Conservation (phyloP, 2,797 vertebrate genomes). For the Hydrolagus colliei region DNA sequence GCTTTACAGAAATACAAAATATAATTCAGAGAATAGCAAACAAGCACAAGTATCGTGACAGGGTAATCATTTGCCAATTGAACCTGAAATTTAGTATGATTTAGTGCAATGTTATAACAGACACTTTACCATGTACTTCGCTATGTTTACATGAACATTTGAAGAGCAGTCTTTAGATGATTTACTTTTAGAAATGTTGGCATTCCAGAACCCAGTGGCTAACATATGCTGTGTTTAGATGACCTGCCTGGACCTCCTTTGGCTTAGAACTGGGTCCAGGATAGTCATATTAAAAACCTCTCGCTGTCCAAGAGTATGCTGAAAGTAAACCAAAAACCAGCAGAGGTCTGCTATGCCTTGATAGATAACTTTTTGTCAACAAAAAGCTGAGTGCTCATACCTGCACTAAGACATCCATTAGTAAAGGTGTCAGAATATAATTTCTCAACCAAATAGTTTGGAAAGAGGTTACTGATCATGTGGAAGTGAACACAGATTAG, state of each 20-base stretch:
- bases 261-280: neutral
- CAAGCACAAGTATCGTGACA: neutral
- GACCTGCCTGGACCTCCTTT: slow-evolving; percentile 1
- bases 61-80: slow-evolving; percentile 19
- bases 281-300: neutral
- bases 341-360: no score
- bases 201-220: neutral
- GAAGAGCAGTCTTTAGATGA: slow-evolving; percentile 4
- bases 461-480: slow-evolving; percentile 10
- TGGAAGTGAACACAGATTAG: slow-evolving; percentile 26
- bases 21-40: slow-evolving; percentile 25
- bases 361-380: neutral
- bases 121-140: slow-evolving; percentile 15
- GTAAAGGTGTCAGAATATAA: slow-evolving; percentile 11
- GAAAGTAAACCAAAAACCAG: neutral
- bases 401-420: slow-evolving; percentile 7
- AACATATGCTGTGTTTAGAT: slow-evolving; percentile 8
- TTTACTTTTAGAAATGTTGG: neutral
- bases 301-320: slow-evolving; percentile 10
- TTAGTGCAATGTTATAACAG: slow-evolving; percentile 16
- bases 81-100: slow-evolving; percentile 20
- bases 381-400: neutral
- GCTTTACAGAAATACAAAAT: slow-evolving; percentile 26
- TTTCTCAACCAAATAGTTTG: slow-evolving; percentile 28
- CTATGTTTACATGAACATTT: slow-evolving; percentile 16